A percentile compares a stretch with the other conserved stretches of the same genome.
Conservation (phyloP, 2,888 invertebrate genomes). For the Lamproptera curius region DNA sequence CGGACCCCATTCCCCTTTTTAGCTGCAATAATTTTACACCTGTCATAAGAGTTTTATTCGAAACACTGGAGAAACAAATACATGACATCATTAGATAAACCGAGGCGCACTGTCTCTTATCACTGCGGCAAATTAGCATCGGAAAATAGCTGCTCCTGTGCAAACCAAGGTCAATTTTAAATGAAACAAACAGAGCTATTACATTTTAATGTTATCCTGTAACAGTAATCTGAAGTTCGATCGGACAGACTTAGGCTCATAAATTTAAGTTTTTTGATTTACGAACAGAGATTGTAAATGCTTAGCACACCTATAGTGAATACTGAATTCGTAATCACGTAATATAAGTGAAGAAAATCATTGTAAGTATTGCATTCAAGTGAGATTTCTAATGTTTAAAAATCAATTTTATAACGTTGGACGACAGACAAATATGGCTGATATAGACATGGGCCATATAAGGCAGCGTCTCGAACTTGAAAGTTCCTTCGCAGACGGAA, state of each 20-base stretch:
- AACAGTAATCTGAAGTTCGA: not conserved
- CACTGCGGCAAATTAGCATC: not conserved
- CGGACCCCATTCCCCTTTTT: not conserved
- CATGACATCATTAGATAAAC: not conserved
- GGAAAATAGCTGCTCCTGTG: not conserved
- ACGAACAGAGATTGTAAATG: not conserved
- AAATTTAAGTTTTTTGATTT: not conserved
- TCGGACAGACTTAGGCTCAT: not conserved
- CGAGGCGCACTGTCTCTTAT: not conserved
- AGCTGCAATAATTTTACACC: not conserved
- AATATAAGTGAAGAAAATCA: too few species aligned
- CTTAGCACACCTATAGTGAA: too few species aligned
- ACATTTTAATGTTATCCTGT: not conserved
- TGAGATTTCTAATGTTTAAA: too few species aligned
- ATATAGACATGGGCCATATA: constrained; percentile 2
- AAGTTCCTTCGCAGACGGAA: not conserved
- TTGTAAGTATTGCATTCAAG: too few species aligned
- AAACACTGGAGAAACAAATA: not conserved
- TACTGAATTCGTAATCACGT: too few species aligned
- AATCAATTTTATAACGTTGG: too few species aligned
- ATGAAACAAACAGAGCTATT: not conserved
- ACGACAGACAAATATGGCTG: not conserved
- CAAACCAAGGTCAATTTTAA: not conserved
- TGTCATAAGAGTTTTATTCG: not conserved
- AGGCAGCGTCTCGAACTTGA: not conserved